A percentile compares a stretch with the other conserved stretches of the same genome.
Conservation (phyloP, 2,113 vertebrate genomes). For the Bujurquina vittata region DNA sequence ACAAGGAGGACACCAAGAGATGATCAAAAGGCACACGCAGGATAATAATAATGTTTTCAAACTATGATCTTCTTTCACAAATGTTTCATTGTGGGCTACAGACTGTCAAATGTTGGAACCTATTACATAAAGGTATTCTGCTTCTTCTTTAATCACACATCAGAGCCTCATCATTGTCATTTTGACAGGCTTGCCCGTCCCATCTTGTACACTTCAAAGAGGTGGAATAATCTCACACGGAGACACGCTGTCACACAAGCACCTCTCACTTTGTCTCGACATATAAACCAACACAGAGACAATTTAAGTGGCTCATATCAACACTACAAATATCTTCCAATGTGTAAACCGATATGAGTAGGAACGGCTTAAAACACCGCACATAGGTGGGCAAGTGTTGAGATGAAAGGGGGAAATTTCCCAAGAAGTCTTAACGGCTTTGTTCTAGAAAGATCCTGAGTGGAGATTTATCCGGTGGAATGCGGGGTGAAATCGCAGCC, state of each 20-base stretch:
- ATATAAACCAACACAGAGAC: slow-evolving; percentile 33
- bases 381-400: slow-evolving; percentile 46
- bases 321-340: slow-evolving; percentile 24
- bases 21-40: slow-evolving; percentile 37
- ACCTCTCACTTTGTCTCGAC: slow-evolving; percentile 38
- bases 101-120: slow-evolving; percentile 39
- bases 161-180: slow-evolving; percentile 52
- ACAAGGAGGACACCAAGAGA: neutral
- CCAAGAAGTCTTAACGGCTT: slow-evolving; percentile 71
- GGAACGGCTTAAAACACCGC: slow-evolving; percentile 43
- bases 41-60: slow-evolving; percentile 50
- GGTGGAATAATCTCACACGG: slow-evolving; percentile 28
- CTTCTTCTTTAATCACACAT: slow-evolving; percentile 58
- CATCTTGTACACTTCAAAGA: slow-evolving; percentile 59
- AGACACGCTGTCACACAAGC: slow-evolving; percentile 40
- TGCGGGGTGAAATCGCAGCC: slow-evolving; percentile 53
- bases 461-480: slow-evolving; percentile 70
- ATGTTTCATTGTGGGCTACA: slow-evolving; percentile 35
- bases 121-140: slow-evolving; percentile 40
- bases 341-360: slow-evolving; percentile 54
- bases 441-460: slow-evolving; percentile 59
- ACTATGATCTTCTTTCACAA: slow-evolving; percentile 31
- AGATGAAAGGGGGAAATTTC: slow-evolving; percentile 69
- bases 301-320: slow-evolving; percentile 58
- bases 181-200: slow-evolving; percentile 22